These are phyloP conservation scores for Penaeus monodon DNA, from an alignment of 2,888 invertebrate species.

Conservation along the genomic window DNA sequence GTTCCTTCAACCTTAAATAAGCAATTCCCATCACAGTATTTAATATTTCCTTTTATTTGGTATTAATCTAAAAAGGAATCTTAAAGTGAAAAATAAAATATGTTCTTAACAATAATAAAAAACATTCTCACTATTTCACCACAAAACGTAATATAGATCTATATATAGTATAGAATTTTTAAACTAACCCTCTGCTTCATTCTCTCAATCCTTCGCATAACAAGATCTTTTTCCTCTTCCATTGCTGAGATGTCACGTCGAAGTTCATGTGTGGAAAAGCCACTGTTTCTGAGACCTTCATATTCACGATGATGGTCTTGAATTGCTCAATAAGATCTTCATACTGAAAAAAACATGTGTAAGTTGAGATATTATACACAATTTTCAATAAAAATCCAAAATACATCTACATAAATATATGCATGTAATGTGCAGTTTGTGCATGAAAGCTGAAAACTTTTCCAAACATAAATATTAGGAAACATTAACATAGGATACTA, in stretches of 20 bases:
- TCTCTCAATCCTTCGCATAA: slow-evolving; percentile 76
- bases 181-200: slow-evolving; percentile 73
- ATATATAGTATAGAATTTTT: not conserved
- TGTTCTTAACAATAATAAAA: not conserved
- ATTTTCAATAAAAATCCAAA: not conserved
- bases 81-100: too few relatives aligned
- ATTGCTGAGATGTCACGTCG: slow-evolving; percentile 87
- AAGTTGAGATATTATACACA: too few relatives aligned
- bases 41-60: not conserved
- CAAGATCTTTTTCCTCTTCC: slow-evolving; percentile 87
- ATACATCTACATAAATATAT: not conserved
- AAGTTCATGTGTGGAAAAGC: slow-evolving; percentile 82
- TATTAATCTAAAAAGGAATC: not conserved
- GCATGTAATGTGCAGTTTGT: not conserved
- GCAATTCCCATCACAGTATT: slow-evolving; percentile 1
- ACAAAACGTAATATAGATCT: not conserved
- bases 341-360: slow-evolving; percentile 72
- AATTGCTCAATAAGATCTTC: slow-evolving; percentile 83
- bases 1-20: slow-evolving; percentile 76
- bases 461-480: not conserved
- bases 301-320: slow-evolving; percentile 83
- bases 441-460: not conserved
- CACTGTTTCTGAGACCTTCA: slow-evolving; percentile 75
- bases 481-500: not conserved
- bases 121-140: not conserved